Percentiles rank a stretch among this genome's conserved stretches.
Conservation (phyloP, 53 echinoderm and acorn worm species). For the Temnopleurus reevesii region DNA sequence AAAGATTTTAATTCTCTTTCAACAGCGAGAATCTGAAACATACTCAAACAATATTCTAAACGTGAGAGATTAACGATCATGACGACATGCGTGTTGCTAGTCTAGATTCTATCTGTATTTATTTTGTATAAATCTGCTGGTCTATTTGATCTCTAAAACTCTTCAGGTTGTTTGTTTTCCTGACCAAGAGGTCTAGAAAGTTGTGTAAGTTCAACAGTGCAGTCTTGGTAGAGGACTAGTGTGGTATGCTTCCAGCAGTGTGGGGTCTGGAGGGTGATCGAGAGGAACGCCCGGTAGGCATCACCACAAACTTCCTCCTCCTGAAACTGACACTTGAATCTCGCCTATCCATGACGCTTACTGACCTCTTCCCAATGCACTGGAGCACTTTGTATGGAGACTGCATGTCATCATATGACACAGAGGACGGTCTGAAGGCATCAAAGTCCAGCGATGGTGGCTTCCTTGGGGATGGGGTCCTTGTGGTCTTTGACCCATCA, state of each 20-base stretch:
- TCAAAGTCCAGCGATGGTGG: neutral
- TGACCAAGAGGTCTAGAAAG: no score
- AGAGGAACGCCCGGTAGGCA: neutral
- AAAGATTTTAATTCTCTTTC: no score
- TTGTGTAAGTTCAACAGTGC: no score
- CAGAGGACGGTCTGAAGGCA: neutral
- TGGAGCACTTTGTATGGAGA: slow-evolving; percentile 48
- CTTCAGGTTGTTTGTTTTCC: no score
- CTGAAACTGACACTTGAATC: neutral
- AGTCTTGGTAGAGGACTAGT: no score
- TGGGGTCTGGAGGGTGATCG: neutral
- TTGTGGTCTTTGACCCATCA: neutral
- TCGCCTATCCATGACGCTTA: neutral
- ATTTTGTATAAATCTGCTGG: no score
- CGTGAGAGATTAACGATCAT: no score
- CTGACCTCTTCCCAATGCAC: slow-evolving; percentile 30
- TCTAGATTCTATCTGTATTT: no score
- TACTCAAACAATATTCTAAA: no score
- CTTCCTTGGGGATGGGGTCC: neutral
- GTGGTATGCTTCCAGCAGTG: neutral
- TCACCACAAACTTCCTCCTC: slow-evolving; percentile 23
- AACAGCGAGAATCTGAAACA: no score
- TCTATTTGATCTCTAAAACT: no score
- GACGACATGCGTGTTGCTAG: no score
- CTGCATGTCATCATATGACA: slow-evolving; percentile 46